Conservation (phyloP, 2,113 vertebrate genomes). For the Alectura lathami region DNA sequence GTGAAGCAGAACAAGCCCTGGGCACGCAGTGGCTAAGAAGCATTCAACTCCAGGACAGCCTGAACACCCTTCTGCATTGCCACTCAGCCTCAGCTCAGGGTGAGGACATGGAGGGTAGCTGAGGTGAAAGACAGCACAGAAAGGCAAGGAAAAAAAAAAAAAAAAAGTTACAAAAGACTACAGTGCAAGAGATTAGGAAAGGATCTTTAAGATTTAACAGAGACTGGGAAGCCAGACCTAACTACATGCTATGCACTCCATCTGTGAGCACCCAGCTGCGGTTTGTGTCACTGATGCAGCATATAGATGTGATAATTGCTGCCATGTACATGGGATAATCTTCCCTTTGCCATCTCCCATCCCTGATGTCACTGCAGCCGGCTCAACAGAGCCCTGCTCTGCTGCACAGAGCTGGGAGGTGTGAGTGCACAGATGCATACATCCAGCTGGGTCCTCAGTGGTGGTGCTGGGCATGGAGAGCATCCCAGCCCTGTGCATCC, state of each 20-base stretch:
- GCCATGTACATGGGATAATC: neutral
- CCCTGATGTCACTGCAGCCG: neutral
- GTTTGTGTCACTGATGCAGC: neutral
- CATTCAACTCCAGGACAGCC: neutral
- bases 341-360: neutral
- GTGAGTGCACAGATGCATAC: neutral
- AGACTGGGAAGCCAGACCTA: constrained; percentile 20
- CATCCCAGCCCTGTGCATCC: neutral
- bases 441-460: too few relatives aligned
- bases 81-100: neutral
- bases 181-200: constrained; percentile 11
- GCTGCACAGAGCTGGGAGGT: accelerated
- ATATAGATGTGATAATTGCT: neutral
- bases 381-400: neutral
- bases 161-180: neutral
- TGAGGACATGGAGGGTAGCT: neutral
- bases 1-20: neutral
- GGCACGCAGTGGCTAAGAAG: neutral
- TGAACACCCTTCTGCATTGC: neutral
- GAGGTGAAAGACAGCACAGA: neutral
- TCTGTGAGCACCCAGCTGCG: neutral
- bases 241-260: neutral
- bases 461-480: neutral
- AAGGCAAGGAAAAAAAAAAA: neutral
- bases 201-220: constrained; percentile 11